Base-by-base conservation (phyloP, 2,113 vertebrate genomes). In the Polyodon spathula region DNA sequence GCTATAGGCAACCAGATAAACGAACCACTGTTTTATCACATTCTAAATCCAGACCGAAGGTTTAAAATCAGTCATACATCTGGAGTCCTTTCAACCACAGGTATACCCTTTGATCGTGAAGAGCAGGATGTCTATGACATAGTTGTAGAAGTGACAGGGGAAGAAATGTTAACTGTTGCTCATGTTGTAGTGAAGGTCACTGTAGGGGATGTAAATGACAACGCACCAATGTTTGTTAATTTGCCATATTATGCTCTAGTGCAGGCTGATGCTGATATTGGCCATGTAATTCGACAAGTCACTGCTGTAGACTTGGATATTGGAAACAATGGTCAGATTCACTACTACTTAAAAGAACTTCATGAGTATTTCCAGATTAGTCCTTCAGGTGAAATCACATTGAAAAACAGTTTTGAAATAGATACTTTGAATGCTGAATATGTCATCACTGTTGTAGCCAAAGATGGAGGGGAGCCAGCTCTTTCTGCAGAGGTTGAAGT, bases 41-140 rank as follows among this genome's bases (percentile, higher is more conserved):
- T 99, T 71, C 73, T 98, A 62, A 99, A 99, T 72, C 95, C 94
- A 37, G 93, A 97, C 67, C 87, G 65, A 62, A 90, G 87, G 61
- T 97, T 99, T 80, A 82, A 90, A 81, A 89, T 99, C 62, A 91
- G 94, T 72, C 85, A 65, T 62, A 98, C 95, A 0, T 95, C 96
- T 1, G 96, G 96, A 44, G 92, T 97, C 0, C 77, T 98, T 15
- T 93, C 91, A 1, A 92, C 90, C 15, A 97, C 95, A 0, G 94
- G 95, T 15, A 71, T 91, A 56, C 88, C 93, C 0, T 99, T 99
- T 68, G 93, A 99, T 66, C 90, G 93, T 0, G 96, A 99, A 53
- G 82, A 79, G 46, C 92, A 90, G 61, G 90, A 93, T 58, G 69
- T 75, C 0, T 95, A 90, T 69, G 88, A 95, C 46, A 82, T 98